Evolutionary conservation across 2,888 invertebrate species (phyloP), one percentile per base, ranked within the genome.

Genomic region (Morpho deidamia): DNA sequence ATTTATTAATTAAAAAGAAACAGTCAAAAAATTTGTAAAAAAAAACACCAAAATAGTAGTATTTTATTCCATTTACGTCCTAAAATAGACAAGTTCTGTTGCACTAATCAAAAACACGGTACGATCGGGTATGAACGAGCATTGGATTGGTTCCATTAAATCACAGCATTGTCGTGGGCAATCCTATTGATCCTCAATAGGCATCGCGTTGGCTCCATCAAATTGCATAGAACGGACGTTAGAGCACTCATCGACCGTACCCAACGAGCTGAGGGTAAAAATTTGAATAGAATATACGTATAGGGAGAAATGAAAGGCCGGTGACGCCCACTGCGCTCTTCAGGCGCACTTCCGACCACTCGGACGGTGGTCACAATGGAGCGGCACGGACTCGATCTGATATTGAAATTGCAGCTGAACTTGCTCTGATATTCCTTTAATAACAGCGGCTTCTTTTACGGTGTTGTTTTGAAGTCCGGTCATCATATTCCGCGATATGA

Each of bases 191-290:
- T 71, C 68, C 69, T 80, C 82, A 86, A 86, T 81, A 68, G 81
- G 71, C 78, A 78, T 71, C 72, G 74, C 72, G 71, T 70, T 78
- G 75, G 86, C 83, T 84, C 83, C 85, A 85, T 85, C 85, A 84
- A 89, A 88, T 88, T 85, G 86, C 84, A 83, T 69, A 83, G 81
- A 87, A 83, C 79, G 82, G 78, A 75, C 81, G 83, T 78, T 81
- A 81, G 83, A 82, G 83, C 79, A 81, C 87, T 86, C 82, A 74
- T 83, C 74, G 81, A 79, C 74, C 80, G 77, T 77, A 70, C 73
- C 70, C 70, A 65, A 62, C 68, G 74, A 68, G 71, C 69, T 72
- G 76, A 76, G 88, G 86, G 84, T 81, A 88, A 89, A 89, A 89
- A 88, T 88, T 85, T 88, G 86, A 88, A 89, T 89, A 78, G 84